Base-by-base conservation (phyloP, 2,888 invertebrate genomes). In the Chromoteleia sp. region DNA sequence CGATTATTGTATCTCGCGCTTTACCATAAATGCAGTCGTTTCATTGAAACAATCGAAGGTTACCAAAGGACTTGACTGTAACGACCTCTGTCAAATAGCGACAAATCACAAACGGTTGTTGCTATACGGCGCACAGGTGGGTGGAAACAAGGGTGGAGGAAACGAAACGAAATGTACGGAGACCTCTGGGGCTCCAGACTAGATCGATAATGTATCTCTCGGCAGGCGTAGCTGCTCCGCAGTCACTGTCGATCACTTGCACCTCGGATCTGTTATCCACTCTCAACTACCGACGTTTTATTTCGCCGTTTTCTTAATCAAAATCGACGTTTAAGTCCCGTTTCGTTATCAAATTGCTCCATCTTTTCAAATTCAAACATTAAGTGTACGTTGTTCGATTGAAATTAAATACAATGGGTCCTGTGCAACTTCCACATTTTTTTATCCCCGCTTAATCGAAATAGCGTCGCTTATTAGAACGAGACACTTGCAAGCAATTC, bases 141-240 rank as follows among this genome's bases (percentile, higher is more conserved):
- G 89, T 87, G 88, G 89, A 83, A 85, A 79, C 85, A 82, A 76
- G 84, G 83, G 78, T 85, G 86, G 81, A 84, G 85, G 83, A 85
- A 84, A 86, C 59, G 54, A 43, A 54, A 71, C 43, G 67, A 58
- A 75, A 74, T 45, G 63, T 39, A 78, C 82, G 85, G 85, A 86
- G 86, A 68, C 85, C 85, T 85, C 85, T 82, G 81, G 83, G 82
- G 86, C 84, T 87, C 86, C 85, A 85, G 89, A 88, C 89, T 88
- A 88, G 89, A 89, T 89, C 89, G 89, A 89, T 89, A 89, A 87
- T 89, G 88, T 89, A 89, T 89, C 88, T 89, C 88, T 85, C 86
- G 87, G 83, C 87, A 86, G 87, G 86, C 86, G 88, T 87, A 85
- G 85, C 85, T 84, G 84, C 86, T 84, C 86, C 84, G 19, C 80